These are phyloP conservation scores for Pasiphila rectangulata DNA, from an alignment of 2,888 invertebrate species.

Conservation along the genomic window DNA sequence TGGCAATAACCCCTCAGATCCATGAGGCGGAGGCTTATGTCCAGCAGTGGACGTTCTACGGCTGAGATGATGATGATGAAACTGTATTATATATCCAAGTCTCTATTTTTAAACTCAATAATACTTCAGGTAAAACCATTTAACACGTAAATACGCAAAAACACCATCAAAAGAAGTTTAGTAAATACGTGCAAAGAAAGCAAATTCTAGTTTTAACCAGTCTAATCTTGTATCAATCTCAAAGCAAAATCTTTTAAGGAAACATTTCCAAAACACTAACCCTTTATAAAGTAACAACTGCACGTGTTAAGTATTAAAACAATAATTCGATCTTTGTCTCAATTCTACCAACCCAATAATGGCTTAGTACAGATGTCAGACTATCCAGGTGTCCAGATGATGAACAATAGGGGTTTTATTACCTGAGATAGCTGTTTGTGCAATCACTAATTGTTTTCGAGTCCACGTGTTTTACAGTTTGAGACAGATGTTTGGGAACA, in stretches of 20 bases:
- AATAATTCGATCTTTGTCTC: constrained; percentile 1
- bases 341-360: constrained; percentile 10
- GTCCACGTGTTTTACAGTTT: constrained; percentile 9
- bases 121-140: too few species aligned
- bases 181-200: constrained; percentile 5
- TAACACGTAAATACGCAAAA: too few species aligned
- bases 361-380: constrained; percentile 20
- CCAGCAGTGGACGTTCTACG: too few species aligned
- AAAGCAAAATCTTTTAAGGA: too few species aligned
- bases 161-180: neutral
- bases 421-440: neutral
- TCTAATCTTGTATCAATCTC: neutral
- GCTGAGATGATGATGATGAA: too few species aligned
- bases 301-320: constrained; percentile 7
- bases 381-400: constrained; percentile 17
- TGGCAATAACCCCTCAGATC: too few species aligned
- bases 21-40: too few species aligned
- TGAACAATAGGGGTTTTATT: constrained; percentile 8
- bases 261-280: neutral
- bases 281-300: neutral
- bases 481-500: constrained; percentile 2
- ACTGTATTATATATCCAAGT: too few species aligned
- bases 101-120: too few species aligned
- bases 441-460: constrained; percentile 2
- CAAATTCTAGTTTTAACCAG: constrained; percentile 6